Evolutionary conservation across 2,888 invertebrate species (phyloP), one percentile per base, ranked within the genome.

Genomic region (Leucophenga montana): DNA sequence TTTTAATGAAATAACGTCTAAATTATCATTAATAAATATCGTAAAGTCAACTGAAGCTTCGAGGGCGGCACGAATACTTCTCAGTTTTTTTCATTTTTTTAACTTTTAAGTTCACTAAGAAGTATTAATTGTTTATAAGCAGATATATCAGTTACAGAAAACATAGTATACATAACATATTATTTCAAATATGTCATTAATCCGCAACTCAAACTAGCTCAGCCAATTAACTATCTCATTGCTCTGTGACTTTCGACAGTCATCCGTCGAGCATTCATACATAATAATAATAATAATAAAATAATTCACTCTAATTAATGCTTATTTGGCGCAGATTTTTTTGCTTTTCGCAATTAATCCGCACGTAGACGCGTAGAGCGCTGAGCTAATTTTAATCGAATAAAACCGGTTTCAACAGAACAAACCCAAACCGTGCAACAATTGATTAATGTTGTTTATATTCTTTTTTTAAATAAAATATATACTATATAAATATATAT

Each of bases 361-460:
- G 8, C 39, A 39, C 39, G 39, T 39, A 5, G 3, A 8, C 39
- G 39, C 11, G 11, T 39, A 39, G 39, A 8, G 53, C n/a, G 2
- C 53, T 53, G 50, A 39, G 62, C 61, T 71, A 59, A 72, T 77
- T 69, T 66, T 69, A 72, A 68, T 57, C 75, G 74, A 69, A 68
- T 13, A 61, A 75, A 78, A 78, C 80, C 74, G 68, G 82, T 82
- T 83, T 66, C 6, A 71, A 65, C 74, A 78, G 79, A 78, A 39
- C 39, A 39, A 39, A 39, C 39, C 39, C 39, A 39, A 39, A 39
- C 11, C 9, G 39, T 39, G 11, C 70, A 74, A 71, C 65, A 70
- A 73, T 69, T 57, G 31, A 33, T 70, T 66, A 22, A 46, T 57
- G 46, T 53, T 22, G n/a, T 20, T 62, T n/a, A n/a, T n/a, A n/a